These are phyloP conservation scores for Sitophilus oryzae DNA, from an alignment of 1,140 invertebrate species.

Conservation along the genomic window DNA sequence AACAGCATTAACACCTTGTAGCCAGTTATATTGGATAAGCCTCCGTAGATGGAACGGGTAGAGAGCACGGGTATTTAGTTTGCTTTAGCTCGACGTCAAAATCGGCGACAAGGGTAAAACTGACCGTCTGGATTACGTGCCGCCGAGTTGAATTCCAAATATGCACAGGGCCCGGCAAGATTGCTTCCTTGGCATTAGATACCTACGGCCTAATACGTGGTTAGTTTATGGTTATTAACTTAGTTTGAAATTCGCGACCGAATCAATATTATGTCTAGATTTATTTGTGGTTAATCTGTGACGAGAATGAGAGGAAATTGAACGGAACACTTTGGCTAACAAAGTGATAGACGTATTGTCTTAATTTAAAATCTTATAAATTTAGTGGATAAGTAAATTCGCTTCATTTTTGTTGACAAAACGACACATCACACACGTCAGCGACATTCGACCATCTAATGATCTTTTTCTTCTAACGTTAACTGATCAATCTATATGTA, in stretches of 20 bases:
- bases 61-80: slow-evolving; percentile 3
- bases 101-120: slow-evolving; percentile 8
- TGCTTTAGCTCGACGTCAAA: slow-evolving; percentile 7
- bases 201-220: slow-evolving; percentile 8
- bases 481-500: too few species aligned
- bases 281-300: slow-evolving; percentile 1
- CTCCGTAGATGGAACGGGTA: neutral
- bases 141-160: slow-evolving; percentile 5
- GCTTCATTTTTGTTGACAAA: too few species aligned
- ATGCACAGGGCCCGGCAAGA: slow-evolving; percentile 6
- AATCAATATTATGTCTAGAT: slow-evolving; percentile 4
- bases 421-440: too few species aligned
- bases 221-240: slow-evolving; percentile 11
- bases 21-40: neutral
- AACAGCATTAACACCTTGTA: slow-evolving; percentile 1
- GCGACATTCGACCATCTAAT: too few species aligned
- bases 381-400: too few species aligned
- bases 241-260: neutral
- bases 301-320: too few species aligned
- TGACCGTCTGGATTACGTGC: neutral
- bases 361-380: too few species aligned
- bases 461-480: too few species aligned
- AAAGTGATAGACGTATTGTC: too few species aligned
- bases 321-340: too few species aligned
- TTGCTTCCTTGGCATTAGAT: slow-evolving; percentile 9